These are phyloP conservation scores for Alosa alosa DNA, from an alignment of 2,113 vertebrate genomes.

Conservation along the genomic window DNA sequence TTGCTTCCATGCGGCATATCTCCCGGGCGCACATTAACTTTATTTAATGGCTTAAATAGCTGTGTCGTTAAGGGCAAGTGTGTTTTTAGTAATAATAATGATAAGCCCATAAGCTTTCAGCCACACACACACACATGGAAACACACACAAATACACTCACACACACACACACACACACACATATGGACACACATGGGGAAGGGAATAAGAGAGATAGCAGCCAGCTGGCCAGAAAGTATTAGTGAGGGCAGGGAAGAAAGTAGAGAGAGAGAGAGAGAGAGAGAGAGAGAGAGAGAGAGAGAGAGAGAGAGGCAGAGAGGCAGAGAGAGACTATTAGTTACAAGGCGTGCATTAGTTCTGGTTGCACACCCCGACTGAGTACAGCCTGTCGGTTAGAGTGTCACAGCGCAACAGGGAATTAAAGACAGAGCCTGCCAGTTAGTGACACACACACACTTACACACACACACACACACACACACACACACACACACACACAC, in stretches of 20 bases:
- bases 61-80: conserved; percentile 7
- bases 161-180: not conserved
- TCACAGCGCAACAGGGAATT: conserved; percentile 20
- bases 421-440: conserved; percentile 12
- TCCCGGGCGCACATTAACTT: conserved; percentile 6
- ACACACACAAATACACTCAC: not conserved
- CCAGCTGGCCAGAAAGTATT: not conserved
- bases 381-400: conserved; percentile 8
- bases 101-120: conserved; percentile 1
- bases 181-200: not conserved
- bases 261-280: not conserved
- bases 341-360: conserved; percentile 32
- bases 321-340: conserved; percentile 4
- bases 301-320: not conserved
- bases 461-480: conserved; percentile 1
- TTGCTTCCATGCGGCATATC: not conserved
- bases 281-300: not conserved
- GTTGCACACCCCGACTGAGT: conserved; percentile 10
- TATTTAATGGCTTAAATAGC: conserved; percentile 1
- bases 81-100: conserved; percentile 9
- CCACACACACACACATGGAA: not conserved
- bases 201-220: conserved; percentile 12
- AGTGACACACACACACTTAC: not conserved
- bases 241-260: not conserved
- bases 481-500: not conserved